Evolutionary conservation across 2,797 vertebrate genomes (phyloP).

Genomic region (Sebastes umbrosus): DNA sequence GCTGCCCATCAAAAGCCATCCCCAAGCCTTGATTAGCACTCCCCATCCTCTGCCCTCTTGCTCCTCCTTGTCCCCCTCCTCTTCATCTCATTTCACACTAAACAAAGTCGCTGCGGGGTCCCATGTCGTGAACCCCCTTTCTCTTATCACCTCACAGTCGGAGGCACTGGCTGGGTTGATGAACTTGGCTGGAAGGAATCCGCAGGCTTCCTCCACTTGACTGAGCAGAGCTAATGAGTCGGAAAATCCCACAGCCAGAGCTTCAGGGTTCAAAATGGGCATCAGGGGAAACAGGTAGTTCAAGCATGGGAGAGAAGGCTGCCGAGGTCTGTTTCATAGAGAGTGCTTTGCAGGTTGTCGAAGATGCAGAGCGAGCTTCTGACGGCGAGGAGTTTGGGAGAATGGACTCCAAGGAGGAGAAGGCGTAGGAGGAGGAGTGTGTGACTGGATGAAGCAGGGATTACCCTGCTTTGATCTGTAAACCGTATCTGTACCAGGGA

Average conservation of each 20-base stretch:
- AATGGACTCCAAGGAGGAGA: constrained; percentile 44
- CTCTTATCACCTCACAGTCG: constrained; percentile 63
- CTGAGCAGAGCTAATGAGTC: constrained; percentile 81
- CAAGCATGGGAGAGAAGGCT: constrained; percentile 14
- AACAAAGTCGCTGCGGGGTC: constrained; percentile 71
- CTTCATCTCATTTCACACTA: constrained; percentile 72
- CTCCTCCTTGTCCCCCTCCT: constrained; percentile 47
- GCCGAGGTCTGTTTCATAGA: constrained; percentile 23
- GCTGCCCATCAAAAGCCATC: constrained; percentile 47
- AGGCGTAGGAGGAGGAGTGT: constrained; percentile 22
- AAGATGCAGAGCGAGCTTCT: background rate
- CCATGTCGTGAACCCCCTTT: constrained; percentile 49
- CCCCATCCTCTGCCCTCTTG: constrained; percentile 23
- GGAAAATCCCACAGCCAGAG: constrained; percentile 76
- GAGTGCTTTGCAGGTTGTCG: constrained; percentile 12
- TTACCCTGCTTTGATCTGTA: constrained; percentile 76
- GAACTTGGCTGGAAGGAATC: constrained; percentile 80
- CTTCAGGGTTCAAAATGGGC: constrained; percentile 72
- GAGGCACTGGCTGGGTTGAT: constrained; percentile 63
- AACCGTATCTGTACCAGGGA: constrained; percentile 60
- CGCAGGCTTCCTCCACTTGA: constrained; percentile 71
- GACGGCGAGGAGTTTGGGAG: background rate
- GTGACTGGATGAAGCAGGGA: constrained; percentile 52
- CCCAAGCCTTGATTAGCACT: constrained; percentile 50
- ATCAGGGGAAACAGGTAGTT: constrained; percentile 62